These are phyloP conservation scores for Enoplosus armatus DNA, from an alignment of 2,797 vertebrate genomes.

Conservation along the genomic window DNA sequence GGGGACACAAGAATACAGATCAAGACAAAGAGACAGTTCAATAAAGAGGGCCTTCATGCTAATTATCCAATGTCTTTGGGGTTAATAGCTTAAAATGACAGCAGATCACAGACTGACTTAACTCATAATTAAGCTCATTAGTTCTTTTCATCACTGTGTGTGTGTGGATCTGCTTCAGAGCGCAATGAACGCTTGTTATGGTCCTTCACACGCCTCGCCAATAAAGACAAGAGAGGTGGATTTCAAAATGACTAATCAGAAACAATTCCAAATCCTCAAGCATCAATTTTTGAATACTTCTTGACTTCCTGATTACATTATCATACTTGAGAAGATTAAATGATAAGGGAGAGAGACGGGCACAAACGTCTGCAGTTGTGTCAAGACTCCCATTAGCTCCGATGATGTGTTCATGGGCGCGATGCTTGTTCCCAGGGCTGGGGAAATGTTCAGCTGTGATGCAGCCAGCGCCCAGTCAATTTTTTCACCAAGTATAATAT, in stretches of 20 bases:
- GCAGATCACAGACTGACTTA: constrained; percentile 56
- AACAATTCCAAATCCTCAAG: constrained; percentile 1
- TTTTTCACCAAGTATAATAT: not conserved
- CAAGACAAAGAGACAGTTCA: constrained; percentile 19
- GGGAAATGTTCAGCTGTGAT: constrained; percentile 20
- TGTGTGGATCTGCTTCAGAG: constrained; percentile 43
- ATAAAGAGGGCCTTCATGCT: constrained; percentile 29
- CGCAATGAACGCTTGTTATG: constrained; percentile 17
- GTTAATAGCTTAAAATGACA: constrained; percentile 64
- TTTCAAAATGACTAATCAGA: constrained; percentile 36
- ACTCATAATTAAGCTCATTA: constrained; percentile 52
- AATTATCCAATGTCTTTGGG: constrained; percentile 54
- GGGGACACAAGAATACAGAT: constrained; percentile 30
- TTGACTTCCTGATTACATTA: constrained; percentile 29
- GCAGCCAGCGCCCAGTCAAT: constrained; percentile 4
- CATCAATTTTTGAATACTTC: not conserved
- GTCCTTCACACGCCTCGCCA: constrained; percentile 12
- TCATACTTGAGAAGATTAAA: constrained; percentile 23
- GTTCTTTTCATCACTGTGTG: constrained; percentile 38
- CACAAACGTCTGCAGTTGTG: not conserved
- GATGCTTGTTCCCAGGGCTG: not conserved
- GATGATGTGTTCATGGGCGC: not conserved
- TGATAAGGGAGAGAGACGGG: not conserved
- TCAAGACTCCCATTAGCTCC: not conserved
- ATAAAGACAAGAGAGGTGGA: constrained; percentile 20